Percentiles rank a stretch among this genome's conserved stretches.
These are phyloP conservation scores for Acanthosepion pharaonis DNA, from an alignment of 2,888 invertebrate genomes.

Conservation along the genomic window DNA sequence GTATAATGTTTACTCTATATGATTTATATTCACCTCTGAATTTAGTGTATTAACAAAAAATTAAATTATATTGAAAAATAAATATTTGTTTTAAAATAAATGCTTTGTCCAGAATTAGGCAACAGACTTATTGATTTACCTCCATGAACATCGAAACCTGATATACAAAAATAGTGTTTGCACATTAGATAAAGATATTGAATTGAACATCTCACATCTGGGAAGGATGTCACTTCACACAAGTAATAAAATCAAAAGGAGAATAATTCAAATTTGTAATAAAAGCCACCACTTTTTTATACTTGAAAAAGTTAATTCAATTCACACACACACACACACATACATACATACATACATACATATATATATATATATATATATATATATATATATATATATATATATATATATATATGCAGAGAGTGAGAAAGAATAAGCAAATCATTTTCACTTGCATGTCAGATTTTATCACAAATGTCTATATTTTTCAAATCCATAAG, in stretches of 20 bases:
- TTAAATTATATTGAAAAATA: not conserved
- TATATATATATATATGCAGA: no score
- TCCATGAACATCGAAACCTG: not conserved
- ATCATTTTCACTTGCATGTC: not conserved
- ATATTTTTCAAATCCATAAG: not conserved
- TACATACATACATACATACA: no score
- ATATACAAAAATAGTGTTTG: not conserved
- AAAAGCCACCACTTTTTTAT: not conserved
- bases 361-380: no score
- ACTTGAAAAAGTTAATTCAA: no score
- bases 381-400: no score
- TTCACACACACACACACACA: no score
- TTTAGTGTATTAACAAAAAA: not conserved
- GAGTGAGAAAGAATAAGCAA: no score
- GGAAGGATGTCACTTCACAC: not conserved
- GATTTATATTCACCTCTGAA: not conserved
- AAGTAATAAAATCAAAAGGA: not conserved
- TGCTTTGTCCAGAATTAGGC: not conserved
- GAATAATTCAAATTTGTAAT: not conserved
- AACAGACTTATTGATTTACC: not conserved
- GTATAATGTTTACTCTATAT: not conserved
- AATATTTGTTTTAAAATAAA: not conserved
- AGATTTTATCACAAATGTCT: not conserved
- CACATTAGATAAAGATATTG: not conserved
- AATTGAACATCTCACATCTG: not conserved